Base-by-base conservation (phyloP, 2,113 vertebrate species). In the Cavia aperea region DNA sequence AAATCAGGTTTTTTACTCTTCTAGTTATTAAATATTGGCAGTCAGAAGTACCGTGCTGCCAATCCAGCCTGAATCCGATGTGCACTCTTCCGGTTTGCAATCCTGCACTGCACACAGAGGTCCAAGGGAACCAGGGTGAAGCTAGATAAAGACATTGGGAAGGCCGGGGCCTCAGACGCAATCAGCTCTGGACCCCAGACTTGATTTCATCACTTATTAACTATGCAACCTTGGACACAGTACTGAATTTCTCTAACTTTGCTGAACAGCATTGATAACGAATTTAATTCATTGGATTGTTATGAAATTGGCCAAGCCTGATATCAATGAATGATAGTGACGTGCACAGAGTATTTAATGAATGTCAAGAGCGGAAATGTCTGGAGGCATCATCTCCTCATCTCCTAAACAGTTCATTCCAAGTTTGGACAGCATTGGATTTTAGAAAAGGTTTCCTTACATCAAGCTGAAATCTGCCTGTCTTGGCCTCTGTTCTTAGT, bases 1-100 rank as follows among this genome's bases (percentile, higher is more conserved):
- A 90, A 94, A 82, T 65, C 83, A 66, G 54, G 87, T 94, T 93
- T 92, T 91, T 62, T 81, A 82, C 46, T 93, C 63, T 73, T 85
- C 66, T 31, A 87, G 13, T 70, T 68, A 92, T 94, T 78, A 84
- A 82, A 83, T 26, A 78, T 56, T 95, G 92, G 83, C 79, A 78
- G 88, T 86, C 62, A 43, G 84, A 79, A 60, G 36, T 83, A 49
- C n/a, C 33, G 3, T 1, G 29, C 29, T 95, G 88, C 70, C 79
- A 88, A 43, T 94, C 86, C 68, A 86, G 78, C 49, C 65, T n/a
- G 81, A 86, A 49, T 77, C 46, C 88, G 78, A 58, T 33, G 72
- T 16, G 18, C n/a, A 66, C 7, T 1, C 51, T 95, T 82, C 33
- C 51, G 13, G 66, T 62, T 15, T 82, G 49, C 66, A 90, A 33